Base-by-base conservation (phyloP, 1,140 invertebrate genomes). In the Macrosteles quadrilineatus region DNA sequence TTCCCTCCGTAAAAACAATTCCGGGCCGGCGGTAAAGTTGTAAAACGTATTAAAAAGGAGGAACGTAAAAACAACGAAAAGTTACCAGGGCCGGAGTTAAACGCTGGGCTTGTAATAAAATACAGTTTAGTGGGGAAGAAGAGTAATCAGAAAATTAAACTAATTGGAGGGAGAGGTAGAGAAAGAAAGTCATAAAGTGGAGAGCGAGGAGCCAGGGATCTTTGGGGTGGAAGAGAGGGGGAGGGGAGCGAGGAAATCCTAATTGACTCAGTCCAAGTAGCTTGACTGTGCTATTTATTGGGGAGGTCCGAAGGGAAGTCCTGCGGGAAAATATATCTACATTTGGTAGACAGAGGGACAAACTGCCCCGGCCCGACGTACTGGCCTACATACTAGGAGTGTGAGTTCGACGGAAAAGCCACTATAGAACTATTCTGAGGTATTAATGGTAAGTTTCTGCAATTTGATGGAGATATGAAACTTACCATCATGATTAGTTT, bases 271-370 rank as follows among this genome's bases (percentile, higher is more conserved):
- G 43, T 47, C 25, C 12, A 36, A 67, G 65, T 21, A 19, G 65
- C 23, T 67, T 67, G 65, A 67, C 43, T 67, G 21, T 11, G 43
- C 43, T 67, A 67, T 67, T 53, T 50, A 67, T 50, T 53, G 65
- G 65, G 21, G 27, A 30, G 47, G 65, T n/a, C 32, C 19, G 23
- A 47, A 45, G 25, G 43, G 36, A 45, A 66, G 45, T 66, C 64
- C 40, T 25, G 29, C 11, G 17, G n/a, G 65, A 45, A 25, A 23
- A 67, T 67, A 67, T 53, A 67, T 67, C 65, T 53, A 53, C 43
- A 53, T 67, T 67, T 67, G 65, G n/a, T 14, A 1, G 47, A 59
- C 23, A 25, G 27, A 23, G 25, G 32, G 59, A 31, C 59, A 30
- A 30, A 36, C 4, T 36, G 32, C 14, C n/a, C n/a, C n/a, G n/a